Conservation (phyloP, 2,797 vertebrate genomes). For the Tadarida brasiliensis region DNA sequence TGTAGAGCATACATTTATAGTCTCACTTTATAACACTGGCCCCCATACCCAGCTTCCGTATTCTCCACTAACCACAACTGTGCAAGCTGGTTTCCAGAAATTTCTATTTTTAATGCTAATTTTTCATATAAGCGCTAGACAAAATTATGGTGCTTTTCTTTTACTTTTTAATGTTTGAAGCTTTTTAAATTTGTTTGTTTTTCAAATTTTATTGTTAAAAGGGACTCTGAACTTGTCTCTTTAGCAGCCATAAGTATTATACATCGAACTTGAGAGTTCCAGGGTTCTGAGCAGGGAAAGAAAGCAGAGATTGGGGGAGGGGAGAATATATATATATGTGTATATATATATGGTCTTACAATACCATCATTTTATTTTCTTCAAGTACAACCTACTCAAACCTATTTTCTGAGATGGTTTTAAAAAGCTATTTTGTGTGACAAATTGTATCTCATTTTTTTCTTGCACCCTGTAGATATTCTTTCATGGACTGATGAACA, state of each 20-base stretch:
- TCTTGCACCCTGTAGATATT: conserved; percentile 54
- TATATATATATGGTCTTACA: background rate
- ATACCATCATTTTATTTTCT: conserved; percentile 52
- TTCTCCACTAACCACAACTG: background rate
- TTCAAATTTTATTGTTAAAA: background rate
- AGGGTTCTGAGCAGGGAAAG: background rate
- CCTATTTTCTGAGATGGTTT: conserved; percentile 62
- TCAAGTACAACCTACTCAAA: conserved; percentile 34
- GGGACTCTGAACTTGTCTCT: background rate
- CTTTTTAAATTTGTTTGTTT: background rate
- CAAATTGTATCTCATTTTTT: conserved; percentile 57
- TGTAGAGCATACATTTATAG: background rate
- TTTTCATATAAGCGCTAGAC: background rate
- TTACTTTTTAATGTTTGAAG: conserved; percentile 1
- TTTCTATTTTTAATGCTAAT: conserved; percentile 25
- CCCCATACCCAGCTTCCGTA: background rate
- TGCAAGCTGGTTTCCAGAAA: background rate
- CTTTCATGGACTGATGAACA: conserved; percentile 68
- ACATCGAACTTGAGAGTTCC: background rate
- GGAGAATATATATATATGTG: background rate
- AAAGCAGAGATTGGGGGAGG: conserved; percentile 7
- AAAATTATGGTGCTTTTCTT: conserved; percentile 10
- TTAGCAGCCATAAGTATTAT: background rate
- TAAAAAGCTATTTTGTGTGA: conserved; percentile 73
- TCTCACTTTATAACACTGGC: background rate